These are phyloP conservation scores for Indicator indicator DNA, from an alignment of 2,113 vertebrate species.

Conservation along the genomic window DNA sequence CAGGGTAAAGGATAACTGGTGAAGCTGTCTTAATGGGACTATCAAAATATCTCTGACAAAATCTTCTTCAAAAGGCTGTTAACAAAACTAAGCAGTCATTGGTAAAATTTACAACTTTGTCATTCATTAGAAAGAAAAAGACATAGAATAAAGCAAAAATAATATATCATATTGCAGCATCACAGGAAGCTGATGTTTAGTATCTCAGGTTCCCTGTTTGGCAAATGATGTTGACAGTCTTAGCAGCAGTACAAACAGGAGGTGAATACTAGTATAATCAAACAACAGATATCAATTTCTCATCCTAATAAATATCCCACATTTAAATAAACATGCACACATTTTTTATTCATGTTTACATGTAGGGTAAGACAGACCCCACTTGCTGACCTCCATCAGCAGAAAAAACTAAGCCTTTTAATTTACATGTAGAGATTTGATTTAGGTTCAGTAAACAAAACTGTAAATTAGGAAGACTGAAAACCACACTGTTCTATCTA, in stretches of 20 bases:
- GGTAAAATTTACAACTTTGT: background rate
- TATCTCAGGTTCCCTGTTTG: background rate
- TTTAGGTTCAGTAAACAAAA: conserved; percentile 53
- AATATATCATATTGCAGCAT: background rate
- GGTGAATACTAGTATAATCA: background rate
- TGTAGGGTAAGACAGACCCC: background rate
- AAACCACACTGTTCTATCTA: background rate
- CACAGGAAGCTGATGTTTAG: background rate
- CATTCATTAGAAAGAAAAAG: background rate
- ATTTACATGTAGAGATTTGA: conserved; percentile 50
- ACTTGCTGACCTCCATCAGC: background rate
- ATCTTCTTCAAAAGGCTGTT: background rate
- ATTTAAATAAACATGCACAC: background rate
- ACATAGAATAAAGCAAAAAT: background rate
- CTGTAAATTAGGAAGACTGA: background rate
- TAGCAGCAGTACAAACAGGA: background rate
- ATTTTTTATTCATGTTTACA: conserved; percentile 30
- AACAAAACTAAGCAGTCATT: background rate
- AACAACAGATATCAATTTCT: background rate
- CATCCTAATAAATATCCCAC: background rate
- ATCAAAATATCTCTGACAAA: background rate
- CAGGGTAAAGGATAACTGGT: background rate
- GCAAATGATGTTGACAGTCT: background rate
- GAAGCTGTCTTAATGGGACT: background rate
- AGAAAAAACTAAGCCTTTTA: conserved; percentile 30